Evolutionary conservation across 2,797 vertebrate genomes (phyloP).

Genomic region (Leontocebus nigricollis): DNA sequence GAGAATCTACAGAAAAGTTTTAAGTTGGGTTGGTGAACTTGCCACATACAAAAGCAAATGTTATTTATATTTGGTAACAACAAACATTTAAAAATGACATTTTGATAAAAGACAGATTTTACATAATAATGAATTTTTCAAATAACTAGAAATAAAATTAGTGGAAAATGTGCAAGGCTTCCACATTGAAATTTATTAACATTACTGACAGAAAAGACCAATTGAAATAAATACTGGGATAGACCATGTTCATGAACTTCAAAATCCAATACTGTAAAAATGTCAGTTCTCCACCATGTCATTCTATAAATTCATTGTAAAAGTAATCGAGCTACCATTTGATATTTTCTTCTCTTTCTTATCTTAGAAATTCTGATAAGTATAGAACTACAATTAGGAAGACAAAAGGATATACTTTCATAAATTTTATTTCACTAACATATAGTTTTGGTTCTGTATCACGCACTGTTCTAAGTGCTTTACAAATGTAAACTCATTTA

Average conservation of each 20-base stretch:
- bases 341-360: neutral
- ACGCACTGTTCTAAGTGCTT: neutral
- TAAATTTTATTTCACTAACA: neutral
- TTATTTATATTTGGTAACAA: neutral
- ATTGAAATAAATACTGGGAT: neutral
- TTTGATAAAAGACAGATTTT: conserved; percentile 6
- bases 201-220: neutral
- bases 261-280: neutral
- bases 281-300: neutral
- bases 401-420: neutral
- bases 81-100: neutral
- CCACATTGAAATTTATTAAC: neutral
- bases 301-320: neutral
- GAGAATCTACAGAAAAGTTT: neutral
- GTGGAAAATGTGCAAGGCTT: neutral
- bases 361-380: neutral
- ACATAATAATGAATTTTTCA: neutral
- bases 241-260: neutral
- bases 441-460: neutral
- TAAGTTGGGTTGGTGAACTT: neutral
- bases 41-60: neutral
- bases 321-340: neutral
- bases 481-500: neutral
- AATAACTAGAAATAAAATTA: neutral
- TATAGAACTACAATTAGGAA: neutral